Conservation (phyloP, 1,140 invertebrate genomes). For the Protaetia brevitarsis region DNA sequence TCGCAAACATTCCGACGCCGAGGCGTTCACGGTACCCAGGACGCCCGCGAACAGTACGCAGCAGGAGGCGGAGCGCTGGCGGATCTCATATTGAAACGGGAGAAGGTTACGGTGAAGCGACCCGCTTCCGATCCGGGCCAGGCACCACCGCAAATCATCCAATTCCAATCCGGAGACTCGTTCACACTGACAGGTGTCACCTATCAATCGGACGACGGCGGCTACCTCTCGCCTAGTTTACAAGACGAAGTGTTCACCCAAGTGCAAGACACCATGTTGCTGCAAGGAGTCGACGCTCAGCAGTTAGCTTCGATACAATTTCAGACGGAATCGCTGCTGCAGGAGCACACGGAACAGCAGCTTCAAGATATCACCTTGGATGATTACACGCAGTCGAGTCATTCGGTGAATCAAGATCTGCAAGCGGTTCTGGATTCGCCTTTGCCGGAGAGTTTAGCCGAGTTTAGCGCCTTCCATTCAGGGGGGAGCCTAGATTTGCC, state of each 20-base stretch:
- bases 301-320: conserved; percentile 59
- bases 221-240: conserved; percentile 68
- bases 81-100: conserved; percentile 56
- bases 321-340: conserved; percentile 56
- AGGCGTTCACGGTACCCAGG: conserved; percentile 59
- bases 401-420: conserved; percentile 67
- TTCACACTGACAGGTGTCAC: conserved; percentile 61
- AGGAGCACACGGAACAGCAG: conserved; percentile 61
- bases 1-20: conserved; percentile 62
- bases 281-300: conserved; percentile 62
- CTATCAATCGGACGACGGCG: conserved; percentile 65
- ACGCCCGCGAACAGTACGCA: conserved; percentile 52
- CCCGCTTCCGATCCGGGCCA: conserved; percentile 64
- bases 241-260: conserved; percentile 77
- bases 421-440: conserved; percentile 73
- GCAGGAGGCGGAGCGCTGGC: conserved; percentile 58
- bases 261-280: conserved; percentile 66
- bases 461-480: conserved; percentile 74
- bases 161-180: conserved; percentile 56
- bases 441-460: conserved; percentile 72
- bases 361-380: conserved; percentile 67
- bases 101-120: conserved; percentile 66
- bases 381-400: conserved; percentile 59
- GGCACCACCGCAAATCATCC: conserved; percentile 54
- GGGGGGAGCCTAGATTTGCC: conserved; percentile 49